Percentiles rank a stretch among this genome's conserved stretches.
phyloP scores from a whole-genome alignment of 2,888 invertebrate genomes.

The Rhamnusium bicolor region DNA sequence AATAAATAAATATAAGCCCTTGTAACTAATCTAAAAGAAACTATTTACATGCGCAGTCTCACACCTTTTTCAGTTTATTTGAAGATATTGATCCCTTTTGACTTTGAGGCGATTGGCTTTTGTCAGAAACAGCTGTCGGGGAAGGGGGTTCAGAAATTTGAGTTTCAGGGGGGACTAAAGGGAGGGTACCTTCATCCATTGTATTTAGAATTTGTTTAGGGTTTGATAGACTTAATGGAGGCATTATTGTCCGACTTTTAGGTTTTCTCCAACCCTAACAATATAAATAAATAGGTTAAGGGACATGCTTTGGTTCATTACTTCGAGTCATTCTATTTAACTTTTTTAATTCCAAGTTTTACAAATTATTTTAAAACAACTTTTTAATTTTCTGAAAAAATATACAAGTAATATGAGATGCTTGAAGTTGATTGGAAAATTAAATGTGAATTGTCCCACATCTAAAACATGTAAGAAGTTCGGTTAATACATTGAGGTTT shows the following conservation, averaged over 20 bases:
- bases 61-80: slow-evolving; percentile 73
- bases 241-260: slow-evolving; percentile 84
- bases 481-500: too few relatives aligned
- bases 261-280: slow-evolving; percentile 85
- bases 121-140: slow-evolving; percentile 72
- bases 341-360: slow-evolving; percentile 14
- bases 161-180: slow-evolving; percentile 67
- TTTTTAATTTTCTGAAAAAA: not conserved
- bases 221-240: slow-evolving; percentile 74
- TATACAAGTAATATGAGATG: slow-evolving; percentile 6
- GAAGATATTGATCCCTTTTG: slow-evolving; percentile 74
- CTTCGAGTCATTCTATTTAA: slow-evolving; percentile 19
- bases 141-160: slow-evolving; percentile 70
- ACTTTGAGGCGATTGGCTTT: slow-evolving; percentile 72
- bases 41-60: slow-evolving; percentile 66
- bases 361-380: slow-evolving; percentile 20
- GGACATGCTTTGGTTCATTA: slow-evolving; percentile 49
- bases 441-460: too few relatives aligned
- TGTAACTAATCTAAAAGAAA: slow-evolving; percentile 50
- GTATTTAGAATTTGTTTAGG: slow-evolving; percentile 73
- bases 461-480: too few relatives aligned
- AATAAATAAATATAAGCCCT: slow-evolving; percentile 41
- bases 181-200: slow-evolving; percentile 68
- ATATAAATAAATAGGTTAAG: slow-evolving; percentile 62
- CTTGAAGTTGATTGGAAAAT: not conserved